Percentiles rank a stretch among this genome's conserved stretches.
Conservation (phyloP, 1,140 invertebrate genomes). For the Trypoxylus dichotomus region DNA sequence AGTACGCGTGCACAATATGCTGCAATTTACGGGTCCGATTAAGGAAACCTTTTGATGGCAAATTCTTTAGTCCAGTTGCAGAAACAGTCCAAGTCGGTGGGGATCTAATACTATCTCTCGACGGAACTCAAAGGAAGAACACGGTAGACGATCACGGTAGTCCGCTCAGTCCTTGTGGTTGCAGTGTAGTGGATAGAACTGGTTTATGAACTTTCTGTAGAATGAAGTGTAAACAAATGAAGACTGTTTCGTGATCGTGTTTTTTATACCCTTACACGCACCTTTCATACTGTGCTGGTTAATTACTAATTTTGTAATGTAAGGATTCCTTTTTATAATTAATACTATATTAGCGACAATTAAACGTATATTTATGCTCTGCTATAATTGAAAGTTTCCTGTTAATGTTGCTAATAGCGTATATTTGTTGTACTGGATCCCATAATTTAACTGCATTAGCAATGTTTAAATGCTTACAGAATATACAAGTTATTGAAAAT, state of each 20-base stretch:
- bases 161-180: background rate
- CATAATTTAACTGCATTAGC: too few species aligned
- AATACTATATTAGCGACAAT: too few species aligned
- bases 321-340: background rate
- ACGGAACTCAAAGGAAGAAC: background rate
- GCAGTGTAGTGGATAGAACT: background rate
- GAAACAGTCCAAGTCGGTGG: background rate
- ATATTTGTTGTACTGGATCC: too few species aligned
- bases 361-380: background rate
- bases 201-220: background rate
- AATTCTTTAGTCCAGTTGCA: background rate
- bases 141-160: background rate
- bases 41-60: background rate
- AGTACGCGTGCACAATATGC: too few species aligned
- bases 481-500: too few species aligned
- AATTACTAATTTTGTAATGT: background rate
- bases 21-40: background rate
- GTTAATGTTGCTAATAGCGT: too few species aligned
- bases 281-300: background rate
- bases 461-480: too few species aligned
- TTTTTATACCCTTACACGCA: background rate
- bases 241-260: background rate
- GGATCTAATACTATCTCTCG: conserved; percentile 2
- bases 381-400: too few species aligned
- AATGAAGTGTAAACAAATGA: background rate